phyloP scores from a whole-genome alignment of 2,113 vertebrate genomes.

The Corvus cornix region DNA sequence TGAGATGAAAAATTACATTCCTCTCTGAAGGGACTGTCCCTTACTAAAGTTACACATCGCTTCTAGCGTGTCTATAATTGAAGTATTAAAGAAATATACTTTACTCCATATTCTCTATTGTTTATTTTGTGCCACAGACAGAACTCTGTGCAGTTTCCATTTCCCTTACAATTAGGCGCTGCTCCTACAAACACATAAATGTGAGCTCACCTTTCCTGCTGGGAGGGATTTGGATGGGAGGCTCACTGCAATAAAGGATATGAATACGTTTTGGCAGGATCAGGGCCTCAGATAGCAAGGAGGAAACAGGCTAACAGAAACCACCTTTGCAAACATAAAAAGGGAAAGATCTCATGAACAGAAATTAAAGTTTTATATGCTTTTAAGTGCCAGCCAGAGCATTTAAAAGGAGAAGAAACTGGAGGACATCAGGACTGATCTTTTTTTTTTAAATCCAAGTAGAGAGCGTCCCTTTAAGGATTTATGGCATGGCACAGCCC shows the following conservation, averaged over 20 bases:
- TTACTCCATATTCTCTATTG: neutral
- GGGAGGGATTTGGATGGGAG: neutral
- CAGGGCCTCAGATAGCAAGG: neutral
- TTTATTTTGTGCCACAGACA: constrained; percentile 9
- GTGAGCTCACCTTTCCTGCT: constrained; percentile 41
- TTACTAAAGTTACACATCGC: neutral
- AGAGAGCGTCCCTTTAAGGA: neutral
- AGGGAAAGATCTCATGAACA: neutral
- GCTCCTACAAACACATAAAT: constrained; percentile 14
- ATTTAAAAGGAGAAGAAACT: neutral
- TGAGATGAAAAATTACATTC: neutral
- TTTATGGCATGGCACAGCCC: neutral
- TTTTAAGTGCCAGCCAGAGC: neutral
- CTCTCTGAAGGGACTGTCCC: neutral
- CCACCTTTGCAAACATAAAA: constrained; percentile 34
- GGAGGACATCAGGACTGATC: neutral
- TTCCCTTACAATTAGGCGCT: constrained; percentile 6
- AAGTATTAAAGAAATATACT: neutral
- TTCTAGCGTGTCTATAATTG: neutral
- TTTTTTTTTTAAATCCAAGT: neutral
- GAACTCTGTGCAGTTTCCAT: neutral
- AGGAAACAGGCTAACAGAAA: constrained; percentile 36
- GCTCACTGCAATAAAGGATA: neutral
- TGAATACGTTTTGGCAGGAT: constrained; percentile 16
- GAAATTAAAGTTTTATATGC: neutral